phyloP scores from a whole-genome alignment of 2,888 invertebrate species.

The Anthophora plumipes region DNA sequence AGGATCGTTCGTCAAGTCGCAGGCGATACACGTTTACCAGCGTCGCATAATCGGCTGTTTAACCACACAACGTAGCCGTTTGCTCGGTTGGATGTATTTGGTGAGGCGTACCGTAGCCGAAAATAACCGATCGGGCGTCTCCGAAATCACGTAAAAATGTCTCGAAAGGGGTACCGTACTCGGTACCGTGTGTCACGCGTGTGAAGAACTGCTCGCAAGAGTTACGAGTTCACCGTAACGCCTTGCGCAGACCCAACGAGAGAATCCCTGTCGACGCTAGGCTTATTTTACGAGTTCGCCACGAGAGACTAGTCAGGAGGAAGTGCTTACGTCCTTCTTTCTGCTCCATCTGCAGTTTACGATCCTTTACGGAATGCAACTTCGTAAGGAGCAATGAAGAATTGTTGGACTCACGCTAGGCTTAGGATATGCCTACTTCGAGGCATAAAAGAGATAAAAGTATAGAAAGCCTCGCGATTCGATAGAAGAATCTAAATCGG shows the following conservation, averaged over 20 bases:
- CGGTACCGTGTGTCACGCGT: slow-evolving; percentile 55
- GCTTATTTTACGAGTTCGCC: slow-evolving; percentile 81
- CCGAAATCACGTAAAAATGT: slow-evolving; percentile 66
- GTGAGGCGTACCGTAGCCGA: slow-evolving; percentile 44
- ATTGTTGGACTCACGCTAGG: too few species aligned
- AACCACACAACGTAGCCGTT: background rate
- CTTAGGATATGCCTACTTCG: background rate
- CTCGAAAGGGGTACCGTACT: slow-evolving; percentile 39
- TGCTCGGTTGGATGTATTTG: background rate
- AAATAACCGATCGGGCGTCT: slow-evolving; percentile 71
- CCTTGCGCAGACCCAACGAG: slow-evolving; percentile 75
- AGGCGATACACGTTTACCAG: background rate
- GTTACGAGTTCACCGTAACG: slow-evolving; percentile 82
- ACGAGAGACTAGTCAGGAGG: slow-evolving; percentile 68
- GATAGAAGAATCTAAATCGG: background rate
- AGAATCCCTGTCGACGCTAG: slow-evolving; percentile 81
- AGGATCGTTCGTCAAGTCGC: slow-evolving; percentile 16
- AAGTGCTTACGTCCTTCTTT: slow-evolving; percentile 77
- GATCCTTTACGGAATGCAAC: slow-evolving; percentile 80
- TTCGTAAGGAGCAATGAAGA: slow-evolving; percentile 65
- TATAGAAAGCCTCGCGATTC: too few species aligned
- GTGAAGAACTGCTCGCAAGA: slow-evolving; percentile 77
- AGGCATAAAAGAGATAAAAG: background rate
- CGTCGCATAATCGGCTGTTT: background rate
- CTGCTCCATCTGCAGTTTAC: slow-evolving; percentile 82